Percentiles rank a stretch among this genome's conserved stretches.
Conservation (phyloP, 2,113 vertebrate species). For the Cyanistes caeruleus region DNA sequence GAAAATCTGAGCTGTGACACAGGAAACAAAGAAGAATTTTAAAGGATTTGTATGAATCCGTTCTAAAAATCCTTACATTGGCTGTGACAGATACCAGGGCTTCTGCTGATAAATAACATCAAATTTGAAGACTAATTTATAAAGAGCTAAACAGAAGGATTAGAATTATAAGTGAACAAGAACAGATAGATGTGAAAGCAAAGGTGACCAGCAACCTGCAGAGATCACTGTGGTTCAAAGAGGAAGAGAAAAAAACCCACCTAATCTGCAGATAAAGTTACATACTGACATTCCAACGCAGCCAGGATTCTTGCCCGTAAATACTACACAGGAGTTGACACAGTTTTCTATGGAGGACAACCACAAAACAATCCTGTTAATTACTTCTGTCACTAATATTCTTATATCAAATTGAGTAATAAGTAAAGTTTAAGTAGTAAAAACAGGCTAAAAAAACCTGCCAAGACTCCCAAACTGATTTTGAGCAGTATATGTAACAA, state of each 20-base stretch:
- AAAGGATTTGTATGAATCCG: neutral
- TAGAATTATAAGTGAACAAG: neutral
- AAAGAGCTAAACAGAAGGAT: neutral
- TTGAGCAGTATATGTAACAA: neutral
- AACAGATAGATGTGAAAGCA: neutral
- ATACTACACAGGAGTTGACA: neutral
- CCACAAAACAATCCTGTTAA: neutral
- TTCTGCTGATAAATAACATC: neutral
- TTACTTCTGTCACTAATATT: neutral
- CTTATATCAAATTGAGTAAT: neutral
- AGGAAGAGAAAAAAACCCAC: neutral
- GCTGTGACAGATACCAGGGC: neutral
- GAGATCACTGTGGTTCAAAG: neutral
- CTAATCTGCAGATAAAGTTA: neutral
- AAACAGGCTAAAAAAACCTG: neutral
- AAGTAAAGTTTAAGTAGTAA: neutral
- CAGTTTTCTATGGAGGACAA: neutral
- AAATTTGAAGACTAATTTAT: neutral
- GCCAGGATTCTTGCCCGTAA: neutral
- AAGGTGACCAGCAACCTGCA: neutral
- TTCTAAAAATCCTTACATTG: neutral
- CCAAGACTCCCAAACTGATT: rapidly evolving
- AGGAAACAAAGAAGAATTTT: neutral
- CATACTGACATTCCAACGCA: neutral
- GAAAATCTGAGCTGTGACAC: neutral